phyloP scores from a whole-genome alignment of 2,113 vertebrate genomes.

The Psophia crepitans region DNA sequence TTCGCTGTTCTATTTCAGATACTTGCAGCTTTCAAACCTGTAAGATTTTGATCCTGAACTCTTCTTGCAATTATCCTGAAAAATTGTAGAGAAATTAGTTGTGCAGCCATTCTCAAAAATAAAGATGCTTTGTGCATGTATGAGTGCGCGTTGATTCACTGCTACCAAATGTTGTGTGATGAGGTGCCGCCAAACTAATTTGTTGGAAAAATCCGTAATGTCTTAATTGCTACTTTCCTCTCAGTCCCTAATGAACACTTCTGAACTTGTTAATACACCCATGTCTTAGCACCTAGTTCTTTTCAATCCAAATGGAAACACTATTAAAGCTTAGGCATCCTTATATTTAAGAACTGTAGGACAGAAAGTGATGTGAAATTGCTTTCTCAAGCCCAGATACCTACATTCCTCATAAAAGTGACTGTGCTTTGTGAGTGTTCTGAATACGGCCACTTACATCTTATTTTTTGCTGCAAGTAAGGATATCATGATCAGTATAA shows the following conservation, averaged over 20 bases:
- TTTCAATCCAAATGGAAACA: not conserved
- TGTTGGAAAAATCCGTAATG: not conserved
- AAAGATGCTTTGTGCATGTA: not conserved
- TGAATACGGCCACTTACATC: not conserved
- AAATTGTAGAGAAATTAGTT: not conserved
- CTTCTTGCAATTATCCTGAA: not conserved
- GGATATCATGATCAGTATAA: not conserved
- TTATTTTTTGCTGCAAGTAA: not conserved
- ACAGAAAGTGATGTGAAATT: not conserved
- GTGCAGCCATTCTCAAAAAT: not conserved
- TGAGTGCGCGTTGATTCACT: fast-evolving
- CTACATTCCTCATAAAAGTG: not conserved
- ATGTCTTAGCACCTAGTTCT: not conserved
- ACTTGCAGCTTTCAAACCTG: not conserved
- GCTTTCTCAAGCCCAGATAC: not conserved
- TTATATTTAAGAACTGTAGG: not conserved
- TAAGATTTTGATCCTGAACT: not conserved
- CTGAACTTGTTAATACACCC: not conserved
- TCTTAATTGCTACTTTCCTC: not conserved
- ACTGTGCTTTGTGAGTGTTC: not conserved
- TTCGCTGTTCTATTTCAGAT: not conserved
- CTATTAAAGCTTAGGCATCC: not conserved
- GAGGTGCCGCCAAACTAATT: not conserved
- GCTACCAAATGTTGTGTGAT: not conserved
- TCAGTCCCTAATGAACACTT: not conserved